Evolutionary conservation across 2,113 vertebrate species (phyloP).

Genomic region (Alethe castanea): DNA sequence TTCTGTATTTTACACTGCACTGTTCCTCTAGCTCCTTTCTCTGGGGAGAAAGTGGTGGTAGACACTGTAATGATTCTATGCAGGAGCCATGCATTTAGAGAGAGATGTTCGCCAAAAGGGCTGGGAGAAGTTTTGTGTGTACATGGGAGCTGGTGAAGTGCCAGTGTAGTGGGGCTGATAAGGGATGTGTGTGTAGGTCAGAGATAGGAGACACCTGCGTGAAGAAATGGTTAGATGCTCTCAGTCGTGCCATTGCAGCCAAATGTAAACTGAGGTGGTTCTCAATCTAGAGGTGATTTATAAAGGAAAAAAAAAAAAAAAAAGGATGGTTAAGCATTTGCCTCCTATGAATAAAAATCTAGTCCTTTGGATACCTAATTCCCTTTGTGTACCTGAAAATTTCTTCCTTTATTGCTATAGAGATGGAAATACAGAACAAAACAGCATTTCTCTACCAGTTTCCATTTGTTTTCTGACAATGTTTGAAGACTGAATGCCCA

Average conservation of each 20-base stretch:
- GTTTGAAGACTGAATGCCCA: background rate
- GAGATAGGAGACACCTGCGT: accelerated
- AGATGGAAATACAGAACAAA: background rate
- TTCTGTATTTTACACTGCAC: background rate
- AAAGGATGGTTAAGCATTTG: background rate
- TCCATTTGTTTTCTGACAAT: background rate
- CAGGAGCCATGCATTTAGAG: background rate
- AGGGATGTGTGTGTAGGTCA: background rate
- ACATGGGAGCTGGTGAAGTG: accelerated
- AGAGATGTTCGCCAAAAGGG: background rate
- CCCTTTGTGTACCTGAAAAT: background rate
- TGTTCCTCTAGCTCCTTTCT: background rate
- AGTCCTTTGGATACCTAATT: background rate
- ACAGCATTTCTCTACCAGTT: background rate
- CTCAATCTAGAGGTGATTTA: background rate
- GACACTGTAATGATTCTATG: background rate
- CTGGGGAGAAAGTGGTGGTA: background rate
- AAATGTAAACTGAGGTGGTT: background rate
- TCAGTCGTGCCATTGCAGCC: background rate
- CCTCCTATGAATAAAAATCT: background rate
- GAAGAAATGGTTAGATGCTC: background rate
- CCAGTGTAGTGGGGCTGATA: background rate
- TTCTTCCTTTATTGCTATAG: background rate
- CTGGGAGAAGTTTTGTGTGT: background rate
- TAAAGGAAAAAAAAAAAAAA: background rate